phyloP scores from a whole-genome alignment of 2,888 invertebrate genomes.

The Papilio gigon region DNA sequence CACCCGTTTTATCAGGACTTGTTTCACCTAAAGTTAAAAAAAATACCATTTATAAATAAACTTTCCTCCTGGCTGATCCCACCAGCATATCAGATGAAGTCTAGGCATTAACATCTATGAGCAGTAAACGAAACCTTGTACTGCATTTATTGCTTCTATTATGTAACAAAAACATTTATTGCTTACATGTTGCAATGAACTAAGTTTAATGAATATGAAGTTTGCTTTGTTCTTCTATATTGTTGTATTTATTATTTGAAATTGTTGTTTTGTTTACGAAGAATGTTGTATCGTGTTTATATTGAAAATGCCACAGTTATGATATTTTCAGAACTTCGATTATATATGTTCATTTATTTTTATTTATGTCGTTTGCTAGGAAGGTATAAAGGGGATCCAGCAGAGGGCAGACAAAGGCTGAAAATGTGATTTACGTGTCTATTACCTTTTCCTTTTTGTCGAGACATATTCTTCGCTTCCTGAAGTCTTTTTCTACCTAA shows the following conservation, averaged over 20 bases:
- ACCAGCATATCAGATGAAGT: too few relatives aligned
- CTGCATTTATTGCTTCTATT: background rate
- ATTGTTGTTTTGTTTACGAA: background rate
- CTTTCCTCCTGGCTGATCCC: too few relatives aligned
- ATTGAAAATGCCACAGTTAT: background rate
- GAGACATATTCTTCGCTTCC: conserved; percentile 87
- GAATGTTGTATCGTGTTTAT: background rate
- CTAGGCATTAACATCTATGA: background rate
- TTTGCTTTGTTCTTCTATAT: background rate
- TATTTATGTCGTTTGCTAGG: too few relatives aligned
- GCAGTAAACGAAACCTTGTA: background rate
- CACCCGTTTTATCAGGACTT: conserved; percentile 73
- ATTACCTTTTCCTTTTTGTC: conserved; percentile 59
- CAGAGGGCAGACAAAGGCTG: too few relatives aligned
- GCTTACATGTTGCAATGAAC: background rate
- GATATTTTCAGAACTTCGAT: background rate
- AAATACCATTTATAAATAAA: too few relatives aligned
- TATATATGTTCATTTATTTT: too few relatives aligned
- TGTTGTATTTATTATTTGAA: conserved; percentile 6
- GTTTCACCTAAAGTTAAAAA: conserved; percentile 61
- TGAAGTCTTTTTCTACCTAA: conserved; percentile 92
- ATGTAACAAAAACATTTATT: background rate
- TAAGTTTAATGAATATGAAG: conserved; percentile 1
- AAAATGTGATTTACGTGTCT: too few relatives aligned
- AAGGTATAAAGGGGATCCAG: too few relatives aligned